Base-by-base conservation (phyloP, 2,113 vertebrate genomes). In the Myrmophylax atrothorax region DNA sequence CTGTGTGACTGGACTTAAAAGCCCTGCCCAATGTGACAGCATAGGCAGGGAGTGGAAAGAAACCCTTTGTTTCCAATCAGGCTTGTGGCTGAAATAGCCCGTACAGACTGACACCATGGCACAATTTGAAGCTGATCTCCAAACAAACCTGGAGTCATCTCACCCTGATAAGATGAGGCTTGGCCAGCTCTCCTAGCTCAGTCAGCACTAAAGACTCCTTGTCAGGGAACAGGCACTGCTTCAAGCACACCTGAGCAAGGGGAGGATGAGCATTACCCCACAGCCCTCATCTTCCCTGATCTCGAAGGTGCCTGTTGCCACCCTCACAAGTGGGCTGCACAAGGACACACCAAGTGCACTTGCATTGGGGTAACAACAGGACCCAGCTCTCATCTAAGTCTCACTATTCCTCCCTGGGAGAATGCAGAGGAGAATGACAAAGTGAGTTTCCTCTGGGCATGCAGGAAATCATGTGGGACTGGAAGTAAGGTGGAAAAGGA, bases 171-270 rank as follows among this genome's bases (percentile, higher is more conserved):
- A 77, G 33, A 59, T 37, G 31, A 87, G 37, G 40, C 31, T 50
- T 70, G 17, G 22, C 22, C 6, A 7, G 31, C 23, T 67, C 47
- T 84, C 7, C 46, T 8, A 84, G n/a, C n/a, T 58, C 59, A 33
- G 4, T 40, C 31, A 88, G 56, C 20, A 7, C 23, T 1, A 1
- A 76, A 82, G 24, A 18, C 47, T 82, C n/a, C 44, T 37, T 60
- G 16, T 12, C 19, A 37, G 24, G 24, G 33, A 69, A 28, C 0
- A 0, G 16, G 25, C 53, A 47, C 47, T 67, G n/a, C n/a, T 40
- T 70, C 53, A 90, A 53, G 58, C 22, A 73, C 64, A 24, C 7
- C 5, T 53, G 37, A 84, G 46, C 15, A 58, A 69, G 18, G 19
- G 29, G 14, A 74, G 6, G 38, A 66, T 37, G n/a, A 35, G 14